Conservation (phyloP, 2,888 invertebrate species). For the Watsonalla cultraria region DNA sequence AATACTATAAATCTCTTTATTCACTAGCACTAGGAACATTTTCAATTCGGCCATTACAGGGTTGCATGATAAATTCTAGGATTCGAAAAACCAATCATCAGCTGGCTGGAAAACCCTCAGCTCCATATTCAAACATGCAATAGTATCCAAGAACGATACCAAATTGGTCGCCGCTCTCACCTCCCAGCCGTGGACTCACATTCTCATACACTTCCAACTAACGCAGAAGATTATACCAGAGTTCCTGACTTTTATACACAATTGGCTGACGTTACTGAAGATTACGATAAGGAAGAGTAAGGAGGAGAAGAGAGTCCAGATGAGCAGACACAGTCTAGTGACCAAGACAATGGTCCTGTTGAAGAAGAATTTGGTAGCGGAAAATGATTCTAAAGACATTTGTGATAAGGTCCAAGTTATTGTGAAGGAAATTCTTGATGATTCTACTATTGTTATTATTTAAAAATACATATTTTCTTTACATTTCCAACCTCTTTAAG, state of each 20-base stretch:
- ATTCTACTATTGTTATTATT: conserved; percentile 23
- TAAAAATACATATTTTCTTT: conserved; percentile 2
- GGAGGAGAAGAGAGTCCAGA: conserved; percentile 33
- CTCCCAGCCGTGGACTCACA: conserved; percentile 66
- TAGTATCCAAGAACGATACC: conserved; percentile 51
- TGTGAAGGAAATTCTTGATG: conserved; percentile 47
- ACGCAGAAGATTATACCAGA: conserved; percentile 51
- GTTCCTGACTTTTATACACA: conserved; percentile 52
- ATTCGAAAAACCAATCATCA: conserved; percentile 50
- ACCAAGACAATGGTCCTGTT: conserved; percentile 48
- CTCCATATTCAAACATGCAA: conserved; percentile 62
- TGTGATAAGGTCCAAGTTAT: conserved; percentile 37
- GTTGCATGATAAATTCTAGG: conserved; percentile 26
- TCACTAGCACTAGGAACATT: too few species aligned
- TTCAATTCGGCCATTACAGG: too few species aligned
- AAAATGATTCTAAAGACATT: conserved; percentile 36
- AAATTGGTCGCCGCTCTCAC: conserved; percentile 53
- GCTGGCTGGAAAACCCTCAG: conserved; percentile 64
- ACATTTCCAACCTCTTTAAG: too few species aligned
- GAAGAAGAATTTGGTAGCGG: conserved; percentile 39
- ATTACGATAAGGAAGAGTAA: conserved; percentile 49
- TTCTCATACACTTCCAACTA: conserved; percentile 61
- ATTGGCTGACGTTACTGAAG: conserved; percentile 56
- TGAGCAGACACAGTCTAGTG: conserved; percentile 51
- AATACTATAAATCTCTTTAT: too few species aligned